A percentile compares a stretch with the other conserved stretches of the same genome.
Evolutionary conservation across 2,888 invertebrate genomes (phyloP).

Genomic region (Rhagonycha fulva): DNA sequence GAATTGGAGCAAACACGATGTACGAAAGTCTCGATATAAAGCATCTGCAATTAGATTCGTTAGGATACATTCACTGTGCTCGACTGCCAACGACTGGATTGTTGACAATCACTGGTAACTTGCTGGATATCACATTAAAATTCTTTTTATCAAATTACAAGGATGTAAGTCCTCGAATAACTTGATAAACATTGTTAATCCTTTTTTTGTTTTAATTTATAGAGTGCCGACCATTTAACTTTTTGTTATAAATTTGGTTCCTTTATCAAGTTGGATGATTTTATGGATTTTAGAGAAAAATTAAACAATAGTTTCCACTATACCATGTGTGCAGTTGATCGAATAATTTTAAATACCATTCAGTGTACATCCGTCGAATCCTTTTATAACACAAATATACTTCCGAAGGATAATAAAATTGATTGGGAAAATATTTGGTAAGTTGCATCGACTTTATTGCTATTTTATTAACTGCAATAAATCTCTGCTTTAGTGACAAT

Average conservation of each 20-base stretch:
- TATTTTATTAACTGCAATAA: background rate
- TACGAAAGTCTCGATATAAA: slow-evolving; percentile 86
- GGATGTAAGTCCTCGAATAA: slow-evolving; percentile 70
- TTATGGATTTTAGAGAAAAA: slow-evolving; percentile 81
- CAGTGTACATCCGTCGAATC: slow-evolving; percentile 59
- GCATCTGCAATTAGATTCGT: slow-evolving; percentile 89
- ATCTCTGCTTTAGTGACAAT: slow-evolving; percentile 65
- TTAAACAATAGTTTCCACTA: slow-evolving; percentile 83
- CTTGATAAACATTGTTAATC: background rate
- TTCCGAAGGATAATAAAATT: slow-evolving; percentile 63
- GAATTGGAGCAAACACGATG: slow-evolving; percentile 71
- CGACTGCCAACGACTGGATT: slow-evolving; percentile 75
- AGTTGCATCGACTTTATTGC: background rate
- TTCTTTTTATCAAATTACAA: slow-evolving; percentile 89
- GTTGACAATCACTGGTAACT: slow-evolving; percentile 68
- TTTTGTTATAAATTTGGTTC: slow-evolving; percentile 94
- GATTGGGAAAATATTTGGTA: slow-evolving; percentile 61
- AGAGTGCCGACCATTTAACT: slow-evolving; percentile 90
- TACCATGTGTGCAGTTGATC: slow-evolving; percentile 67
- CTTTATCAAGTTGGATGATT: slow-evolving; percentile 89
- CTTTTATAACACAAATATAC: slow-evolving; percentile 62
- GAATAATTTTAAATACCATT: slow-evolving; percentile 71
- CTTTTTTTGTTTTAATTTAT: slow-evolving; percentile 32
- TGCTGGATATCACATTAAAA: slow-evolving; percentile 76
- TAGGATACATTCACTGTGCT: slow-evolving; percentile 83